Base-by-base conservation (phyloP, 2,113 vertebrate genomes). In the Machaerirhynchus nigripectus region DNA sequence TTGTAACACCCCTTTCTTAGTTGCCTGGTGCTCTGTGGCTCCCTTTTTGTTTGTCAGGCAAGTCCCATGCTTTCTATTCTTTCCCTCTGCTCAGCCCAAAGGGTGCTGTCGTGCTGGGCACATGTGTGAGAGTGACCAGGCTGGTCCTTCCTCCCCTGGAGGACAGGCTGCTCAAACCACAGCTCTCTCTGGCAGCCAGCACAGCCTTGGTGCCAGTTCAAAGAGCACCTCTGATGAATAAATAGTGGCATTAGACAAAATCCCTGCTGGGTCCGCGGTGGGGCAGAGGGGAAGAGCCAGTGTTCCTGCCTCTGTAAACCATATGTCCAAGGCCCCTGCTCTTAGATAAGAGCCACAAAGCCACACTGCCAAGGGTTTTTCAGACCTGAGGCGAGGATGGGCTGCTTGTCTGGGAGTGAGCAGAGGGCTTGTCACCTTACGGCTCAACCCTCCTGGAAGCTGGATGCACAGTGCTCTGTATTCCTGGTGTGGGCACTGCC, bases 61-160 rank as follows among this genome's bases (percentile, higher is more conserved):
- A 76, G 53, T 8, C 18, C 11, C 24, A 5, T 8, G 27, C n/a
- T 55, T 68, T 53, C 30, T 94, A 17, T 33, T 56, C 16, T 52
- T 78, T 49, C 1, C 0, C 39, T 63, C 27, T 76, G 70, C 65
- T 76, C 30, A 49, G 40, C 55, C 31, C 67, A 22, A 35, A 69
- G 37, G 26, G 24, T 64, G 50, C 37, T 61, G 28, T 6, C 0
- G 0, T 65, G n/a, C 52, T 76, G 65, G 39, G n/a, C 15, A 30
- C 0, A 0, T 30, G 61, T 49, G 26, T 74, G 59, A 20, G n/a
- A 44, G 56, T 30, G 35, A 55, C 49, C 42, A 81, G 73, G 69
- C 24, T 59, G 52, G 35, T 71, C 39, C 47, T 60, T 81, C 47
- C 10, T 71, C 11, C 15, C 16, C 11, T 50, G 53, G 47, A 82